phyloP scores from a whole-genome alignment of 2,888 invertebrate species.

The Dryobota labecula region DNA sequence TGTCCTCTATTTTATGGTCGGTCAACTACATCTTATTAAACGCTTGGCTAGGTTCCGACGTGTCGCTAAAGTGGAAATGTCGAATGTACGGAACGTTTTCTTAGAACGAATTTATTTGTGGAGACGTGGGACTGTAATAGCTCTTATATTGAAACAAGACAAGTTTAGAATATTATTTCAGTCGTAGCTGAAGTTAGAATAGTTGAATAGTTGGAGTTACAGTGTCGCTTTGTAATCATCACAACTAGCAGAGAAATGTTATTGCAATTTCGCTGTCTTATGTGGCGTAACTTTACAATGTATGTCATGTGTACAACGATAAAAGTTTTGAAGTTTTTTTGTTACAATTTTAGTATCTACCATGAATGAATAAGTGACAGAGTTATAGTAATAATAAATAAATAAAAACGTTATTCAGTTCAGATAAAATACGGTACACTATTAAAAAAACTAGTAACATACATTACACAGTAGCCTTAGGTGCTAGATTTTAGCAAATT shows the following conservation, averaged over 20 bases:
- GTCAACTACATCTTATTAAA: slow-evolving; percentile 64
- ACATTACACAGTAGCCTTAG: too few species aligned
- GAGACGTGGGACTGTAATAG: slow-evolving; percentile 35
- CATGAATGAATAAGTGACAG: not conserved
- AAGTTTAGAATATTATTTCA: slow-evolving; percentile 56
- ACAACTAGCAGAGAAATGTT: slow-evolving; percentile 40
- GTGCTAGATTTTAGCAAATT: too few species aligned
- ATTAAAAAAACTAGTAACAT: too few species aligned
- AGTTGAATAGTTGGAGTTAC: slow-evolving; percentile 42
- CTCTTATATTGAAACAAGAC: slow-evolving; percentile 39
- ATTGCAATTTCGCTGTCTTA: slow-evolving; percentile 42
- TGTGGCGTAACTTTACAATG: slow-evolving; percentile 20
- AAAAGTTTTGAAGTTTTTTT: not conserved
- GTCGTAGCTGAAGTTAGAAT: slow-evolving; percentile 45
- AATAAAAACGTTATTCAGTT: too few species aligned
- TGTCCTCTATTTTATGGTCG: slow-evolving; percentile 65
- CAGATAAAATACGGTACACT: too few species aligned
- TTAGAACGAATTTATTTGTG: slow-evolving; percentile 55
- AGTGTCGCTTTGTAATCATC: slow-evolving; percentile 51
- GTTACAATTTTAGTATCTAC: not conserved
- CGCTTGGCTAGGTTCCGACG: slow-evolving; percentile 58
- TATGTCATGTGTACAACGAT: slow-evolving; percentile 11
- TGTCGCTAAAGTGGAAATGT: slow-evolving; percentile 59
- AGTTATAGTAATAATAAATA: too few species aligned
- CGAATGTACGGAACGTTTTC: slow-evolving; percentile 55